Base-by-base conservation (phyloP, 2,113 vertebrate species). In the Felis catus region DNA sequence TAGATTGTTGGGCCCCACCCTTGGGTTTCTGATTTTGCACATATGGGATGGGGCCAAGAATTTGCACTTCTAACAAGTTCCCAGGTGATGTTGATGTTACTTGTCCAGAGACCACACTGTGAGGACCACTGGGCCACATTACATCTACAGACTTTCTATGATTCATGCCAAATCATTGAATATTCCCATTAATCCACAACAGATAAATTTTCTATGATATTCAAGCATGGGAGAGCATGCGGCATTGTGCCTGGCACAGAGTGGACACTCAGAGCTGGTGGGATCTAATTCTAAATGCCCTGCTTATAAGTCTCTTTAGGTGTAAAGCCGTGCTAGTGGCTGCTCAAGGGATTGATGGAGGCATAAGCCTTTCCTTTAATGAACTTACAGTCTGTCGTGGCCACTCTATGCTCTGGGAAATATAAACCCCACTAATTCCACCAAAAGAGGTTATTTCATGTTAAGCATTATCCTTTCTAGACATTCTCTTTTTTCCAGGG, bases 401-500 rank as follows among this genome's bases (percentile, higher is more conserved):
- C n/a, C 65, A 33, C 51, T 18, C 41, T n/a, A 31, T 13, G 16
- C 65, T 33, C 73, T 36, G 33, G 95, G 73, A 97, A 98, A 92
- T 79, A 93, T 19, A 91, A 89, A 87, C 86, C 86, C 79, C 10
- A 0, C 89, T 97, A 79, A 96, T 97, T 82, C 95, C 78, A 91
- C 73, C 80, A 78, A 82, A 45, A 84, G 83, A 87, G 51, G 58
- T 94, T 94, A 88, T 91, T 97, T 45, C 68, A 78, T 83, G 68
- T 74, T 86, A 91, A 96, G 61, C 71, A 73, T 66, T 93, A 70
- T 71, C 51, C 51, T 96, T 97, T 89, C 92, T 86, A 97, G 94
- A 94, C 45, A 63, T 61, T 94, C 70, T 65, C 16, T 73, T 95
- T 95, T 92, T 79, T 41, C 78, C 66, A 92, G 73, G 78, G 78